These are phyloP conservation scores for Leuciscus idus DNA, from an alignment of 2,113 vertebrate genomes.

Conservation along the genomic window DNA sequence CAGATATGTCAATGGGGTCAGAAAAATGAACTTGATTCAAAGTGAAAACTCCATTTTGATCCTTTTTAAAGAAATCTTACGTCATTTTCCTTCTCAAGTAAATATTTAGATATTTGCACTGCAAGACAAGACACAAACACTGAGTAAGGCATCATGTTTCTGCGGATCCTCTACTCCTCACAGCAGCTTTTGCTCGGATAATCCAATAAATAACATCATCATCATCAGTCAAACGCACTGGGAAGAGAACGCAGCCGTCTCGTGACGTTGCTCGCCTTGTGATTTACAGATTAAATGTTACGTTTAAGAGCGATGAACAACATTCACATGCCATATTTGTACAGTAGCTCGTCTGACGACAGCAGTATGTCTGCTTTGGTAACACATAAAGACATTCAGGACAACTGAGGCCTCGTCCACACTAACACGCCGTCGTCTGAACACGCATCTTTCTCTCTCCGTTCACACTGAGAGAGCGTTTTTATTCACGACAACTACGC, in stretches of 20 bases:
- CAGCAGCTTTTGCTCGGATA: conserved; percentile 18
- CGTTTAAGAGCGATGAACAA: conserved; percentile 5
- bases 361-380: conserved; percentile 17
- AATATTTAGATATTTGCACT: background rate
- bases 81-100: too few relatives aligned
- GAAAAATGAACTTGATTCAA: too few relatives aligned
- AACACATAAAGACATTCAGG: background rate
- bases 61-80: too few relatives aligned
- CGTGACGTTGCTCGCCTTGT: background rate
- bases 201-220: conserved; percentile 35
- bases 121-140: background rate
- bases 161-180: background rate
- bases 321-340: conserved; percentile 40
- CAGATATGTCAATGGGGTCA: too few relatives aligned
- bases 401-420: background rate
- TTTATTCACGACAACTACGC: too few relatives aligned
- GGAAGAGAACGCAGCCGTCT: background rate
- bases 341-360: background rate
- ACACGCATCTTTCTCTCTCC: too few relatives aligned
- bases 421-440: too few relatives aligned
- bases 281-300: conserved; percentile 23
- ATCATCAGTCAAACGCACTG: background rate
- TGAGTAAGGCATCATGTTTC: too few relatives aligned
- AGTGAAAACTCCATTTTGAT: too few relatives aligned
- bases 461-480: too few relatives aligned